phyloP scores from a whole-genome alignment of 2,113 vertebrate genomes.

The Oncorhynchus kisutch region DNA sequence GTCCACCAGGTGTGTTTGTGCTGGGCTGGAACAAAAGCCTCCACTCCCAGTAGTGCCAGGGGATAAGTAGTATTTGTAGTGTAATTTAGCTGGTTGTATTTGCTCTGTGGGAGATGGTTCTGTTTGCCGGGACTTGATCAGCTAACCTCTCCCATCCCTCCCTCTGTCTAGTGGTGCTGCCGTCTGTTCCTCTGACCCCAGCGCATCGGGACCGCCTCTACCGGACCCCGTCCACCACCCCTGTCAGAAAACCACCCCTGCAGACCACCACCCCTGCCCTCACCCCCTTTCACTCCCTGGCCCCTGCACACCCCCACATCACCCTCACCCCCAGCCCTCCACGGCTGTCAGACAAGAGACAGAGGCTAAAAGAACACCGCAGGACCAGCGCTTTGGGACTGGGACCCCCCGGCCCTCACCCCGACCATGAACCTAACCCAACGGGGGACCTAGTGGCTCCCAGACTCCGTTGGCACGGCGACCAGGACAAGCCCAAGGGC shows the following conservation, averaged over 20 bases:
- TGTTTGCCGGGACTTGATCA: too few relatives aligned
- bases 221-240: neutral
- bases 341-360: slow-evolving; percentile 84
- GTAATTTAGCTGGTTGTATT: too few relatives aligned
- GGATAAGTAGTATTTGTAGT: too few relatives aligned
- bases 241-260: slow-evolving; percentile 5
- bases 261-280: slow-evolving; percentile 59
- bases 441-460: slow-evolving; percentile 72
- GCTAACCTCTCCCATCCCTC: neutral
- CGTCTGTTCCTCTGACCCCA: slow-evolving; percentile 72
- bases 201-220: slow-evolving; percentile 5
- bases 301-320: slow-evolving; percentile 7
- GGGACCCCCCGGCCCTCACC: slow-evolving; percentile 58
- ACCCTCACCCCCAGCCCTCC: slow-evolving; percentile 46
- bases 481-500: slow-evolving; percentile 86
- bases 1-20: too few relatives aligned
- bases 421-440: slow-evolving; percentile 73
- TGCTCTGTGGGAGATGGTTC: neutral
- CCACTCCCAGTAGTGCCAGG: too few relatives aligned
- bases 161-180: slow-evolving; percentile 45
- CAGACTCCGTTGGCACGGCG: slow-evolving; percentile 77
- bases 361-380: slow-evolving; percentile 84
- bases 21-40: too few relatives aligned
- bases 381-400: slow-evolving; percentile 75
- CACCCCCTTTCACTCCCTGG: slow-evolving; percentile 50